phyloP scores from a whole-genome alignment of 2,888 invertebrate genomes.

The Pyrochroa serraticornis region DNA sequence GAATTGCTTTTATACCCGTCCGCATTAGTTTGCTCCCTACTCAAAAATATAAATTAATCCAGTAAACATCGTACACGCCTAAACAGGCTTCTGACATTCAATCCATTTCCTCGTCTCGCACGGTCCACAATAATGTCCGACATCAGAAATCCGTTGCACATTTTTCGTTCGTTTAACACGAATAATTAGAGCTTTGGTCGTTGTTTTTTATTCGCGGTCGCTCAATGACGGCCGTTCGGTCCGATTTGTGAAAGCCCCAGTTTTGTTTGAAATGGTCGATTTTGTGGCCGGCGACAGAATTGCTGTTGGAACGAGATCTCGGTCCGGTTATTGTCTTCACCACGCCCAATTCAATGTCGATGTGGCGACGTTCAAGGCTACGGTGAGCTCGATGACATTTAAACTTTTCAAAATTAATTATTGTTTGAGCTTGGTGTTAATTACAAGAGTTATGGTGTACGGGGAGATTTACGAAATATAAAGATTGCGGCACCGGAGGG shows the following conservation, averaged over 20 bases:
- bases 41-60: slow-evolving; percentile 26
- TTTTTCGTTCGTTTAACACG: neutral
- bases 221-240: neutral
- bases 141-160: slow-evolving; percentile 1
- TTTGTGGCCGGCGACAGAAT: neutral
- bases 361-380: slow-evolving; percentile 23
- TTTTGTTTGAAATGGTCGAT: neutral
- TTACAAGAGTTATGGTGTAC: too few species aligned
- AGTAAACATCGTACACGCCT: slow-evolving; percentile 30
- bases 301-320: slow-evolving; percentile 6
- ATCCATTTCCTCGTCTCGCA: slow-evolving; percentile 31
- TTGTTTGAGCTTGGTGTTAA: too few species aligned
- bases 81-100: slow-evolving; percentile 36
- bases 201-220: neutral
- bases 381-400: slow-evolving; percentile 24
- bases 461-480: too few species aligned
- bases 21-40: slow-evolving; percentile 23
- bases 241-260: too few species aligned
- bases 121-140: slow-evolving; percentile 5
- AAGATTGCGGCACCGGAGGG: too few species aligned
- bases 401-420: neutral
- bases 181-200: neutral
- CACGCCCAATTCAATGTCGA: slow-evolving; percentile 27
- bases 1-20: slow-evolving; percentile 27
- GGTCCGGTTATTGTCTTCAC: slow-evolving; percentile 27